Conservation (phyloP, 1,140 invertebrate genomes). For the Zaprionus africanus region DNA sequence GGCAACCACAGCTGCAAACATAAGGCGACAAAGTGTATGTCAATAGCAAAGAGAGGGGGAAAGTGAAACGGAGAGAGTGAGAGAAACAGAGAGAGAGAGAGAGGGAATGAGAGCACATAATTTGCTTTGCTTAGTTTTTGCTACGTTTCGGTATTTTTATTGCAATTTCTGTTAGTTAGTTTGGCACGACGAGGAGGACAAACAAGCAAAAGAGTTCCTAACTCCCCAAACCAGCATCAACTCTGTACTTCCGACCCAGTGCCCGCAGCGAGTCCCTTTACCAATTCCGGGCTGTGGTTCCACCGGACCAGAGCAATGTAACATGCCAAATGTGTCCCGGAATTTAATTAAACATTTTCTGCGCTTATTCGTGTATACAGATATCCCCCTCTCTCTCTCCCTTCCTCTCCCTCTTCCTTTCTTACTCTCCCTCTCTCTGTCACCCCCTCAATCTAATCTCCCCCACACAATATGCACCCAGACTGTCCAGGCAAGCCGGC, state of each 20-base stretch:
- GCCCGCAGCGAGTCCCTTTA: background rate
- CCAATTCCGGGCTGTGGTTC: constrained; percentile 57
- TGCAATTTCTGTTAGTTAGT: constrained; percentile 76
- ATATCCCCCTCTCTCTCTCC: constrained; percentile 24
- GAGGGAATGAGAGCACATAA: constrained; percentile 54
- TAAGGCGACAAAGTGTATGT: constrained; percentile 48
- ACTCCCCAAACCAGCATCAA: background rate
- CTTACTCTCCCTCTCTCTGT: constrained; percentile 9
- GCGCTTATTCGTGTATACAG: constrained; percentile 77
- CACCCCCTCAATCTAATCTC: constrained; percentile 2
- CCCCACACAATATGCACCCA: constrained; percentile 30
- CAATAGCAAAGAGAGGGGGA: constrained; percentile 47
- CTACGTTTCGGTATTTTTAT: constrained; percentile 78
- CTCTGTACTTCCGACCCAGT: background rate
- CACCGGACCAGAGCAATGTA: constrained; percentile 65
- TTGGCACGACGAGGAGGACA: constrained; percentile 33
- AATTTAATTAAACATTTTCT: constrained; percentile 82
- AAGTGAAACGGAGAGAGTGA: background rate
- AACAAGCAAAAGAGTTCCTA: constrained; percentile 15
- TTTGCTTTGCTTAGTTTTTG: constrained; percentile 80
- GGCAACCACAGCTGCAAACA: constrained; percentile 39
- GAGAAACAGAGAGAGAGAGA: background rate
- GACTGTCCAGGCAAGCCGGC: constrained; percentile 37
- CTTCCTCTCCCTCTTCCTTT: constrained; percentile 4
- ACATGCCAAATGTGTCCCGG: constrained; percentile 82